phyloP scores from a whole-genome alignment of 1,140 invertebrate genomes.

The Drosophila repleta region DNA sequence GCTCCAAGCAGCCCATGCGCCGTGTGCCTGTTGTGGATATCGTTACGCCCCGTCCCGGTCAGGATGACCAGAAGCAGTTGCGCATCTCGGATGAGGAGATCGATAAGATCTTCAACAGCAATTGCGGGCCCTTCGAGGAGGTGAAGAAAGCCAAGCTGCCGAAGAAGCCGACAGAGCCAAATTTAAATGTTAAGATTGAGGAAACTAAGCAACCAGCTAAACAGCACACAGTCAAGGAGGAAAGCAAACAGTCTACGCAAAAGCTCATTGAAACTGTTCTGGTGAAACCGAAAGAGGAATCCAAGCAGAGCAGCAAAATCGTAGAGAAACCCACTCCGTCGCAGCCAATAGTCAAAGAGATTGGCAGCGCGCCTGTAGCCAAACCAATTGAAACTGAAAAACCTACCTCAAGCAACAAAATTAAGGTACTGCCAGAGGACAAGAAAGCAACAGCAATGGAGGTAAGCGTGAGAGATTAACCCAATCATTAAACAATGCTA shows the following conservation, averaged over 20 bases:
- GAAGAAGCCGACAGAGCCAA: background rate
- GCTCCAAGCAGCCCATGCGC: constrained; percentile 86
- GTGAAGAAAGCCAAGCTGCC: constrained; percentile 42
- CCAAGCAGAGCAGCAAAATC: background rate
- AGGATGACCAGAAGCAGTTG: constrained; percentile 52
- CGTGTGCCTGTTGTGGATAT: constrained; percentile 85
- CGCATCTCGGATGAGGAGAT: constrained; percentile 80
- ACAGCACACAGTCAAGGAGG: background rate
- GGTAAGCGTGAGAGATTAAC: background rate
- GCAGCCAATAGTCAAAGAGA: background rate
- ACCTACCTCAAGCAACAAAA: background rate
- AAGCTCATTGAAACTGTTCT: constrained; percentile 4
- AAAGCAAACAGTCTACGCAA: background rate
- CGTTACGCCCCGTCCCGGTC: constrained; percentile 69
- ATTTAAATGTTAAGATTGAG: constrained; percentile 3
- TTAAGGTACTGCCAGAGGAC: background rate
- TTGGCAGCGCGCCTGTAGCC: background rate
- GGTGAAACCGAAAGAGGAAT: background rate
- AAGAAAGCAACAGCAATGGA: constrained; percentile 10
- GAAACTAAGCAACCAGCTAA: constrained; percentile 12
- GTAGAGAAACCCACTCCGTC: background rate
- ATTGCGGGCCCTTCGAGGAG: constrained; percentile 70
- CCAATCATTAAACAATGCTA: background rate
- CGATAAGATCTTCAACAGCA: constrained; percentile 79
- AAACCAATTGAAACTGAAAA: background rate